Evolutionary conservation across 2,888 invertebrate genomes (phyloP), one percentile per base, ranked within the genome.

Genomic region (Limnephilus lunatus): DNA sequence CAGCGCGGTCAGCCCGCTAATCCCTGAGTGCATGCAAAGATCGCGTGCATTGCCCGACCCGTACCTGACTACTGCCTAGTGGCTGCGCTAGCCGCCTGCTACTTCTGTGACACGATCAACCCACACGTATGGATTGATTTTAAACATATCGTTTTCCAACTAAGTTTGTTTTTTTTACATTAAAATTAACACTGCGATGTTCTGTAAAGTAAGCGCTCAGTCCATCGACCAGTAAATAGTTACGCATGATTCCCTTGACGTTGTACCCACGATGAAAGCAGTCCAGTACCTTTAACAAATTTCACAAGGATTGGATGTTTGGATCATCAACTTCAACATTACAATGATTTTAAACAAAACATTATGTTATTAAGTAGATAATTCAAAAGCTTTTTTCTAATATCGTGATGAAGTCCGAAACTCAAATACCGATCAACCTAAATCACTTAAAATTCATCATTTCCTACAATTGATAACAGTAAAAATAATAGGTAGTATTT

Each of bases 21-120:
- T 92, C 92, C 90, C 44, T 15, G 80, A 14, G 32, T 44, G 85
- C 92, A 92, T 92, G 92, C 92, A 91, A 91, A 91, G 89, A 91
- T 89, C 81, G 91, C 89, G 68, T 89, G 89, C 89, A 82, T 82
- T 19, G 82, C 82, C 82, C 44, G 11, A 85, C 44, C 25, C 14
- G 82, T 31, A 31, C 31, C 32, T 31, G 31, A 32, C 31, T 82
- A 82, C 82, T 82, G 82, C 82, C 14, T 82, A 68, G 9, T 68
- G 1, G 25, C n/a, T 68, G 19, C 53, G 19, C 53, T 53, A 53
- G 53, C 53, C 5, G 53, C 53, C 53, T 19, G 25, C 19, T 48
- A 15, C 2, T n/a, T 25, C 53, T 19, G 25, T 68, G 3, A 68
- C 68, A 68, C 68, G 68, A 68, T 68, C 68, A 25, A 11, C 68